Percentiles rank a stretch among this genome's conserved stretches.
Evolutionary conservation across 2,113 vertebrate species (phyloP).

Genomic region (Poecile atricapillus): DNA sequence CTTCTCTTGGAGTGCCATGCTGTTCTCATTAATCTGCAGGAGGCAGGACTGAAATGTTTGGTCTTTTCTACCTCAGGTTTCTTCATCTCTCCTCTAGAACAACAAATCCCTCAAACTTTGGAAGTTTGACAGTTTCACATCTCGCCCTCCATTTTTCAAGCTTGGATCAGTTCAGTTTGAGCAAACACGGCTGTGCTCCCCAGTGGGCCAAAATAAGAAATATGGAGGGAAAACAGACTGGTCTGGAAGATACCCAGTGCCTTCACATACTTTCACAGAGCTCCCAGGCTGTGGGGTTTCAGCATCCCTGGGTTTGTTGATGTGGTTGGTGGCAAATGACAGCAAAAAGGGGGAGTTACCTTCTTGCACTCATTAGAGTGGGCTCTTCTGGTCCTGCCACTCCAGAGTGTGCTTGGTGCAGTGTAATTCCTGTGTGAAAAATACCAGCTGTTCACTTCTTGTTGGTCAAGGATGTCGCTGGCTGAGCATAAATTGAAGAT

Average conservation of each 20-base stretch:
- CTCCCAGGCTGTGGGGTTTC: neutral
- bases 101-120: neutral
- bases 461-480: neutral
- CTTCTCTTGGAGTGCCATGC: neutral
- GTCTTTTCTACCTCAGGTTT: neutral
- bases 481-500: neutral
- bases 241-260: neutral
- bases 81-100: neutral
- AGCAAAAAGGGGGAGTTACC: neutral
- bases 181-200: neutral
- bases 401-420: neutral
- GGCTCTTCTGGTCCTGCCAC: neutral
- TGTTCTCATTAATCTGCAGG: neutral
- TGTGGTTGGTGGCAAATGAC: neutral
- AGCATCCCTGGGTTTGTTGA: neutral
- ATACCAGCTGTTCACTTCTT: neutral
- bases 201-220: neutral
- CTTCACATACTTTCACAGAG: rapidly evolving
- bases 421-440: neutral
- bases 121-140: neutral
- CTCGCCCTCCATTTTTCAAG: neutral
- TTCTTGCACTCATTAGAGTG: neutral
- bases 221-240: neutral
- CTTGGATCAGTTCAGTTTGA: neutral
- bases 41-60: neutral